Conservation (phyloP, 2,113 vertebrate species). For the Alethe castanea region DNA sequence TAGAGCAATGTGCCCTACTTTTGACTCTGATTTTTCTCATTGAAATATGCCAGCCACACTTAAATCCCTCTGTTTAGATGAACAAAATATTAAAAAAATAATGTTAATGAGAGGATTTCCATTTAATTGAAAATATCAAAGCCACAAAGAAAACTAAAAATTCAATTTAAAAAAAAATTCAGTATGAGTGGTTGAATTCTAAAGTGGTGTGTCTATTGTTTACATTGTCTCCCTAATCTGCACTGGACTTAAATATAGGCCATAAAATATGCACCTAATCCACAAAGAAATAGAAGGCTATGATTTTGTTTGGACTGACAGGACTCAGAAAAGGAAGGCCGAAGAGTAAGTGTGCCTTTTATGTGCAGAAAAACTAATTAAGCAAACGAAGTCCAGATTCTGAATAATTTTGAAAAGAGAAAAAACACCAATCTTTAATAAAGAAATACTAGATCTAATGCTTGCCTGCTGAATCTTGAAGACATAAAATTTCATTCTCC, state of each 20-base stretch:
- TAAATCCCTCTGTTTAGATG: background rate
- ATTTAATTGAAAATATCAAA: background rate
- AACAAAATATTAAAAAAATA: background rate
- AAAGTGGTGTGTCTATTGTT: background rate
- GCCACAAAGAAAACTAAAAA: background rate
- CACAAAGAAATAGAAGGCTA: background rate
- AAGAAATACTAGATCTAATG: background rate
- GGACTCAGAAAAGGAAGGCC: background rate
- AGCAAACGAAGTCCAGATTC: background rate
- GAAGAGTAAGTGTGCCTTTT: background rate
- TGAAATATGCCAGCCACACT: background rate
- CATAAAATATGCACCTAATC: background rate
- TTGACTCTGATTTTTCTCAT: background rate
- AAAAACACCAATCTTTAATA: accelerated
- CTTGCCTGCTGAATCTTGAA: background rate
- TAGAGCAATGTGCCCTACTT: background rate
- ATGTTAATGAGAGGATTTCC: background rate
- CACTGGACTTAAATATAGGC: background rate
- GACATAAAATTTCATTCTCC: background rate
- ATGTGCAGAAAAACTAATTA: background rate
- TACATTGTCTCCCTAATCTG: background rate
- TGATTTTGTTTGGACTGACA: background rate
- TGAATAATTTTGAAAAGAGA: background rate
- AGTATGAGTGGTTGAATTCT: background rate
- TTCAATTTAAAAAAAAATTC: background rate